Evolutionary conservation across 1,140 invertebrate genomes (phyloP).

Genomic region (Delia radicum): DNA sequence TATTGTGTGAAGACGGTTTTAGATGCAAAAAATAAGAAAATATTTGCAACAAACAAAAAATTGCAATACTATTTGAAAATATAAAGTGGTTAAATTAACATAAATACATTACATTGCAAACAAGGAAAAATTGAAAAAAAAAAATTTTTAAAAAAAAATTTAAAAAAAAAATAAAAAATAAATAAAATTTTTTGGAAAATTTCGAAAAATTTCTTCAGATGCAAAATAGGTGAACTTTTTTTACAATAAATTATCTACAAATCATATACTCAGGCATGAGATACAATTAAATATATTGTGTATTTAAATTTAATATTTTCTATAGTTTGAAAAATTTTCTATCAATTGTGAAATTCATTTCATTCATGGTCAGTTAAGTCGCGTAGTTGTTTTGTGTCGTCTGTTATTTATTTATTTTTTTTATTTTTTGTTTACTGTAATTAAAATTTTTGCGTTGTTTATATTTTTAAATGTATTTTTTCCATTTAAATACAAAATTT

Average conservation of each 20-base stretch:
- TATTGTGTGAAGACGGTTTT: constrained; percentile 7
- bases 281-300: background rate
- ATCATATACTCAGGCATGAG: background rate
- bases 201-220: background rate
- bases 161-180: background rate
- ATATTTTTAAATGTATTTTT: background rate
- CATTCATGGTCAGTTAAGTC: background rate
- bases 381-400: background rate
- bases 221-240: background rate
- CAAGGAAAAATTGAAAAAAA: background rate
- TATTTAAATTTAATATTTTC: background rate
- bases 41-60: background rate
- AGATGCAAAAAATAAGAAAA: background rate
- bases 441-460: background rate
- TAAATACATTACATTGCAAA: no score
- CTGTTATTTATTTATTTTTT: background rate
- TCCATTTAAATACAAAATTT: background rate
- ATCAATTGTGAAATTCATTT: constrained; percentile 16
- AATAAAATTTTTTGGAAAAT: background rate
- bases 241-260: background rate
- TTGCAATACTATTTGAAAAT: no score
- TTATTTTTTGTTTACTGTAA: background rate
- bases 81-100: no score
- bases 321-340: background rate
- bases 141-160: background rate